Conservation (phyloP, 2,113 vertebrate genomes). For the Piaya cayana region DNA sequence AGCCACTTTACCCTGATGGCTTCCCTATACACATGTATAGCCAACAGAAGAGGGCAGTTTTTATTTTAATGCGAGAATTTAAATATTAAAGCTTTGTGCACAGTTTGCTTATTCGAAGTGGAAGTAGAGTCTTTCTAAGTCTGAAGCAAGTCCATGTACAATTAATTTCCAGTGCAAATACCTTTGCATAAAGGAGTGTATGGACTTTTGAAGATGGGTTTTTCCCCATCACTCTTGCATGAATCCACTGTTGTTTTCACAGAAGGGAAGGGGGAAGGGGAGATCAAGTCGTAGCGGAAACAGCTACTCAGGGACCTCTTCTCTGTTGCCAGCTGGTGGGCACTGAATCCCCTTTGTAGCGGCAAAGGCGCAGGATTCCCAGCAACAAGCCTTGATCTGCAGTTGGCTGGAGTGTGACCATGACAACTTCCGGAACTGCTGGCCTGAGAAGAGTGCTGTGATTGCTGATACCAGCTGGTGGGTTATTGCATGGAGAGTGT, state of each 20-base stretch:
- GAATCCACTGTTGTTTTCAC: background rate
- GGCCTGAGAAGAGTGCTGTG: background rate
- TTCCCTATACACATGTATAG: conserved; percentile 9
- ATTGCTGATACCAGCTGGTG: background rate
- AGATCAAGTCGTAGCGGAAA: background rate
- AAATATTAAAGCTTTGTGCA: conserved; percentile 10
- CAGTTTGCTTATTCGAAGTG: background rate
- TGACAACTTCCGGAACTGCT: background rate
- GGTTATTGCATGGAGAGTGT: background rate
- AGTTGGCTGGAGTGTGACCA: background rate
- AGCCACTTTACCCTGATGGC: background rate
- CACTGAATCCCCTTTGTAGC: background rate
- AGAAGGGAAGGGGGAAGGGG: background rate
- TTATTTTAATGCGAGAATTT: conserved; percentile 29
- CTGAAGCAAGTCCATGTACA: background rate
- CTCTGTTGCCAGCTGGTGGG: background rate
- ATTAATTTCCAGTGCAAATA: background rate
- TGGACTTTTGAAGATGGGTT: background rate
- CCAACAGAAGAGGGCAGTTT: background rate
- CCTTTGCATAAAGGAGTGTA: background rate
- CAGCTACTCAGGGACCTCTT: background rate
- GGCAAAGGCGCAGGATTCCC: background rate
- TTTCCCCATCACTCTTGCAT: background rate
- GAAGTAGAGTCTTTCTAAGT: background rate
- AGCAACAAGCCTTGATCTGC: background rate